These are phyloP conservation scores for Caenorhabditis briggsae DNA, from an alignment of 1,140 invertebrate species.

Conservation along the genomic window DNA sequence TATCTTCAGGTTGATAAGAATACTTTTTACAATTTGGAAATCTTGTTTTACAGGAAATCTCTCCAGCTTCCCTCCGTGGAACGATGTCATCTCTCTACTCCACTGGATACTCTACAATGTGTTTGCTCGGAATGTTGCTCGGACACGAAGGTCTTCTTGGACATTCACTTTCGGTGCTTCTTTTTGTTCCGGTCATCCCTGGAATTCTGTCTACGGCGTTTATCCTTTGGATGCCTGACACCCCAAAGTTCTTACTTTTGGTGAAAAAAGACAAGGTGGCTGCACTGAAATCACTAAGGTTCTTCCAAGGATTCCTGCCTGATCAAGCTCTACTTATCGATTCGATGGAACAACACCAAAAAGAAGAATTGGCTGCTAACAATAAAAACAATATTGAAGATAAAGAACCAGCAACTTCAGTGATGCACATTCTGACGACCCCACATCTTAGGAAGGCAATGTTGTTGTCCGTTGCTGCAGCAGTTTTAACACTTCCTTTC, in stretches of 20 bases:
- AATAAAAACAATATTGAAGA: slow-evolving; percentile 53
- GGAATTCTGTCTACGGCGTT: slow-evolving; percentile 72
- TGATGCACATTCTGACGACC: slow-evolving; percentile 61
- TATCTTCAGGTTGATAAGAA: slow-evolving; percentile 72
- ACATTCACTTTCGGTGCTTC: slow-evolving; percentile 70
- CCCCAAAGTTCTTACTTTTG: slow-evolving; percentile 73
- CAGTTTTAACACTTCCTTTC: slow-evolving; percentile 72
- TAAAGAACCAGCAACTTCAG: slow-evolving; percentile 1
- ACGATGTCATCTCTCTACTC: slow-evolving; percentile 71
- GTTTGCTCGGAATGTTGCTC: slow-evolving; percentile 72
- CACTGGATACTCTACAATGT: slow-evolving; percentile 76
- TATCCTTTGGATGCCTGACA: slow-evolving; percentile 72
- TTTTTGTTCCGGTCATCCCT: slow-evolving; percentile 72
- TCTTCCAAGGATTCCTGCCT: slow-evolving; percentile 69
- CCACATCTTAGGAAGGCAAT: slow-evolving; percentile 71
- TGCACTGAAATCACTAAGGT: slow-evolving; percentile 67
- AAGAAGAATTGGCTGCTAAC: slow-evolving; percentile 50
- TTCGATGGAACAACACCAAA: slow-evolving; percentile 39
- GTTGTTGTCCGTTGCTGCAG: slow-evolving; percentile 64
- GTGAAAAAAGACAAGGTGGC: slow-evolving; percentile 67
- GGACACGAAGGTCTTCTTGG: slow-evolving; percentile 71
- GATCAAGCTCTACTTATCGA: slow-evolving; percentile 31
- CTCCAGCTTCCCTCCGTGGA: slow-evolving; percentile 74
- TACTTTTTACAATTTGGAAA: not conserved
- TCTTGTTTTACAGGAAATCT: slow-evolving; percentile 70